Evolutionary conservation across 1,140 invertebrate genomes (phyloP).

Genomic region (Ooceraea biroi): DNA sequence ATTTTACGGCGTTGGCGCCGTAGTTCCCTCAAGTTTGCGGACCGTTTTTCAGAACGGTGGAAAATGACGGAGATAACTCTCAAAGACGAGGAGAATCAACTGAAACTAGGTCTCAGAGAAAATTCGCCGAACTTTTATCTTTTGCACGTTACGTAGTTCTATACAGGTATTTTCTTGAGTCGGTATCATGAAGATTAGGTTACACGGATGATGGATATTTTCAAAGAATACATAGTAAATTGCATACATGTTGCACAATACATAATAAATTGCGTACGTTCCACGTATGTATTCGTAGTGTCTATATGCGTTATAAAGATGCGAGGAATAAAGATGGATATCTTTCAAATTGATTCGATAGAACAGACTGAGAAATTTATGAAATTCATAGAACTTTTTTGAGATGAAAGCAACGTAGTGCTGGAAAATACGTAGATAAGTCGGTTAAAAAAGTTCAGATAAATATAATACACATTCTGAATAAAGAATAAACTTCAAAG

Average conservation of each 20-base stretch:
- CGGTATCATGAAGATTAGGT: slow-evolving; percentile 44
- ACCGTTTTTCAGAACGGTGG: slow-evolving; percentile 40
- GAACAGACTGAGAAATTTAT: neutral
- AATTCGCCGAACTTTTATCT: slow-evolving; percentile 49
- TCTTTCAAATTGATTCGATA: neutral
- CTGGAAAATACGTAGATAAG: neutral
- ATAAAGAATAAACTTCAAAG: no score
- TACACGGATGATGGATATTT: slow-evolving; percentile 14
- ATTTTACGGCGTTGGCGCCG: slow-evolving; percentile 37
- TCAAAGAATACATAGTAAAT: neutral
- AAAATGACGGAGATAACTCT: slow-evolving; percentile 17
- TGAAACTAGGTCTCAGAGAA: slow-evolving; percentile 49
- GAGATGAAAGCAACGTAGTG: neutral
- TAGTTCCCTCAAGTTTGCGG: slow-evolving; percentile 48
- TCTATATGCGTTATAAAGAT: neutral
- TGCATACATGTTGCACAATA: slow-evolving; percentile 11
- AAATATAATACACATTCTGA: neutral
- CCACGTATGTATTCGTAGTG: neutral
- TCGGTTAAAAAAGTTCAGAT: no score
- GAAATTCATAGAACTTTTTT: neutral
- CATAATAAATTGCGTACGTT: slow-evolving; percentile 11
- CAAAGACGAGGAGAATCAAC: slow-evolving; percentile 48
- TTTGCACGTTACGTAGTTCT: neutral
- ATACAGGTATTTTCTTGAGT: neutral
- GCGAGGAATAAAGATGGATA: neutral